Evolutionary conservation across 2,797 vertebrate species (phyloP).

Genomic region (Melopsittacus undulatus): DNA sequence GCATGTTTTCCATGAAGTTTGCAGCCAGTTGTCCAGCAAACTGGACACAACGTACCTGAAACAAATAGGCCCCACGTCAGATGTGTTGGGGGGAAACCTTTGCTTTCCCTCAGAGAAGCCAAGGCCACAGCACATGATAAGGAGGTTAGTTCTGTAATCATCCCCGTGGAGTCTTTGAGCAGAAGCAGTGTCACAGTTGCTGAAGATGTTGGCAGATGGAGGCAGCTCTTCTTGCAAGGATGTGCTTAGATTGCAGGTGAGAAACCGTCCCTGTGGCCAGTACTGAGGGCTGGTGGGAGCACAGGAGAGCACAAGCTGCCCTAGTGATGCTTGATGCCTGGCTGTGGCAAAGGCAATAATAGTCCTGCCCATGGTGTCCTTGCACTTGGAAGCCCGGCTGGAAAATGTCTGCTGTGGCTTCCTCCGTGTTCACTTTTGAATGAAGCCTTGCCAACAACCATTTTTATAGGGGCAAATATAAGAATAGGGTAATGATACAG

Average conservation of each 20-base stretch:
- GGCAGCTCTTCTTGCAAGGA: not conserved
- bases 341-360: not conserved
- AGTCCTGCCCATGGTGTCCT: not conserved
- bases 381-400: not conserved
- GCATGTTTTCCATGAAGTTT: not conserved
- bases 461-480: not conserved
- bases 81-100: not conserved
- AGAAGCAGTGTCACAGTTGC: not conserved
- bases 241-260: not conserved
- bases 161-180: not conserved
- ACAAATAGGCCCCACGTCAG: fast-evolving
- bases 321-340: not conserved
- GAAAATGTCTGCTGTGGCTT: not conserved
- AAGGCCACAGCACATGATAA: not conserved
- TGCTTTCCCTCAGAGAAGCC: not conserved
- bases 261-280: not conserved
- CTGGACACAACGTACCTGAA: not conserved
- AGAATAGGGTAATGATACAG: not conserved
- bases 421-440: not conserved
- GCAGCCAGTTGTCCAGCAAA: not conserved
- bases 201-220: not conserved
- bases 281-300: not conserved
- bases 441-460: not conserved
- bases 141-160: not conserved
- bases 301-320: not conserved